These are phyloP conservation scores for Bubo bubo DNA, from an alignment of 2,113 vertebrate genomes.

Conservation along the genomic window DNA sequence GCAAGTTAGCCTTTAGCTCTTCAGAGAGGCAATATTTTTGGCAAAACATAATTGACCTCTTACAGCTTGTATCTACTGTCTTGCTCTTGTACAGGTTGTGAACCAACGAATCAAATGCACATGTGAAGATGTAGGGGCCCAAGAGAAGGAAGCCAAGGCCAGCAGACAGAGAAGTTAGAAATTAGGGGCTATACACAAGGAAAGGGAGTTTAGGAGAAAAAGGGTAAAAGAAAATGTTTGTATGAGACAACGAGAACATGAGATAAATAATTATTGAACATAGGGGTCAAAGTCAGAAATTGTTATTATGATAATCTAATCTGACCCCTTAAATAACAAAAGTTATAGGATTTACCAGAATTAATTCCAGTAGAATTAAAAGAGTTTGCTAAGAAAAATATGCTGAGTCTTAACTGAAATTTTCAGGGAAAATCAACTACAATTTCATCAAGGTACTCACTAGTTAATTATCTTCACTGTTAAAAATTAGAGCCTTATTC, in stretches of 20 bases:
- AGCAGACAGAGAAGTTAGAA: neutral
- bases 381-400: neutral
- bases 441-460: neutral
- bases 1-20: neutral
- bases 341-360: neutral
- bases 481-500: neutral
- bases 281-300: neutral
- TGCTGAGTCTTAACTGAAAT: neutral
- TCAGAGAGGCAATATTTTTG: neutral
- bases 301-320: neutral
- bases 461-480: neutral
- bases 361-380: neutral
- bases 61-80: neutral
- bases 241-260: neutral
- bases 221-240: neutral
- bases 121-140: neutral
- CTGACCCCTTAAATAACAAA: neutral
- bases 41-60: neutral
- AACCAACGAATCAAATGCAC: neutral
- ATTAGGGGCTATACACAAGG: neutral
- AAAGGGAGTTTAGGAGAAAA: neutral
- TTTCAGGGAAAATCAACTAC: neutral
- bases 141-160: neutral
- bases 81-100: neutral
- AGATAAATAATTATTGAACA: neutral